Evolutionary conservation across 2,888 invertebrate genomes (phyloP).

Genomic region (Drosophila rellima): DNA sequence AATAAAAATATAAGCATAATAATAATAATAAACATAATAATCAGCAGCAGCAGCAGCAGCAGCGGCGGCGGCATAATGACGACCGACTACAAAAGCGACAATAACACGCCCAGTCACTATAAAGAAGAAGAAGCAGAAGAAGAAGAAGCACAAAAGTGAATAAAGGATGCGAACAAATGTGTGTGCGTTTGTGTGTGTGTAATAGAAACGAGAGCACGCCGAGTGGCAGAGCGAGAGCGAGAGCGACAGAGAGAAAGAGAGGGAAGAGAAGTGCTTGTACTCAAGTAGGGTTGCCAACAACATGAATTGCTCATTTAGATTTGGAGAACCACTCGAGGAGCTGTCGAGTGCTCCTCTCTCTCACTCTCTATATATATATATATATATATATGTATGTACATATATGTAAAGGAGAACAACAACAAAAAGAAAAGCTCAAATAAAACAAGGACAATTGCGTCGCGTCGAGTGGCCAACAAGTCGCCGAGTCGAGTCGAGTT

Average conservation of each 20-base stretch:
- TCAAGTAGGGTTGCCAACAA: constrained; percentile 76
- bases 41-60: constrained; percentile 48
- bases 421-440: neutral
- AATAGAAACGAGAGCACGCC: constrained; percentile 56
- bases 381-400: constrained; percentile 12
- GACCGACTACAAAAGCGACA: constrained; percentile 47
- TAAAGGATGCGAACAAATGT: constrained; percentile 16
- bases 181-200: constrained; percentile 4
- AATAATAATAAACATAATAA: constrained; percentile 63
- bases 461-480: constrained; percentile 66
- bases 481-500: constrained; percentile 46
- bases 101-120: constrained; percentile 43
- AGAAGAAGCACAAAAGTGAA: constrained; percentile 8
- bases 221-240: constrained; percentile 26
- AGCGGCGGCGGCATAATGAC: constrained; percentile 61
- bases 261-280: constrained; percentile 26
- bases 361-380: neutral
- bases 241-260: neutral
- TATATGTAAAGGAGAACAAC: neutral
- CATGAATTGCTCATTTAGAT: constrained; percentile 80
- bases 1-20: constrained; percentile 67
- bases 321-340: constrained; percentile 71
- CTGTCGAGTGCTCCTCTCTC: constrained; percentile 47
- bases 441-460: constrained; percentile 75
- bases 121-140: constrained; percentile 6